A percentile compares a stretch with the other conserved stretches of the same genome.
These are phyloP conservation scores for Drosophila punjabiensis DNA, from an alignment of 1,140 invertebrate genomes.

Conservation along the genomic window DNA sequence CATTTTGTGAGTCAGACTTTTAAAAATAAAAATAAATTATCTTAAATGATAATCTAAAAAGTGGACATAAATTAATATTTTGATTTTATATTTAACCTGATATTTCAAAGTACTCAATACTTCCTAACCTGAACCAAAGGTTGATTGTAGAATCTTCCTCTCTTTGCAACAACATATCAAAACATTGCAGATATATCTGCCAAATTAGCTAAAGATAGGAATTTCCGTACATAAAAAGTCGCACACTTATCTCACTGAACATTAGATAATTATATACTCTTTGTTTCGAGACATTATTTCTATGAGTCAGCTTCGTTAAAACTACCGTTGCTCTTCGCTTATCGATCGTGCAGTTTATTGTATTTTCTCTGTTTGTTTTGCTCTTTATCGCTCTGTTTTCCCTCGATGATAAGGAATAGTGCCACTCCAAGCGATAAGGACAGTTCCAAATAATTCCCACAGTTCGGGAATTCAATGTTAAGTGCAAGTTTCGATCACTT, in stretches of 20 bases:
- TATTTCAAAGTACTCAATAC: not conserved
- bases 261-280: slow-evolving; percentile 25
- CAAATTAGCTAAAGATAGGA: slow-evolving; percentile 1
- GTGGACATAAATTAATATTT: not conserved
- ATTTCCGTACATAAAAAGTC: slow-evolving; percentile 31
- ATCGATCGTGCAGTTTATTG: slow-evolving; percentile 22
- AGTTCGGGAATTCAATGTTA: slow-evolving; percentile 50
- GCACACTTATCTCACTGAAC: slow-evolving; percentile 5
- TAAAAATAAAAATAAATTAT: not conserved
- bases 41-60: not conserved
- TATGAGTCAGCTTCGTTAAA: slow-evolving; percentile 21
- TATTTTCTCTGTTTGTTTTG: slow-evolving; percentile 44
- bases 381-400: slow-evolving; percentile 35
- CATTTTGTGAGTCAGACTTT: slow-evolving; percentile 2
- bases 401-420: slow-evolving; percentile 46
- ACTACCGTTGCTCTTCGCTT: slow-evolving; percentile 26
- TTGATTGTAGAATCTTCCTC: not conserved
- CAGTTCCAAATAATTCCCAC: slow-evolving; percentile 8
- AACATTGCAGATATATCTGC: not conserved
- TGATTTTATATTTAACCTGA: not conserved
- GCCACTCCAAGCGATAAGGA: slow-evolving; percentile 28
- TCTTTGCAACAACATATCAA: not conserved
- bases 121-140: not conserved
- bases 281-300: not conserved
- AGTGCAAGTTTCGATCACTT: slow-evolving; percentile 42